A percentile compares a stretch with the other conserved stretches of the same genome.
Conservation (phyloP, 2,113 vertebrate species). For the Mus pahari region DNA sequence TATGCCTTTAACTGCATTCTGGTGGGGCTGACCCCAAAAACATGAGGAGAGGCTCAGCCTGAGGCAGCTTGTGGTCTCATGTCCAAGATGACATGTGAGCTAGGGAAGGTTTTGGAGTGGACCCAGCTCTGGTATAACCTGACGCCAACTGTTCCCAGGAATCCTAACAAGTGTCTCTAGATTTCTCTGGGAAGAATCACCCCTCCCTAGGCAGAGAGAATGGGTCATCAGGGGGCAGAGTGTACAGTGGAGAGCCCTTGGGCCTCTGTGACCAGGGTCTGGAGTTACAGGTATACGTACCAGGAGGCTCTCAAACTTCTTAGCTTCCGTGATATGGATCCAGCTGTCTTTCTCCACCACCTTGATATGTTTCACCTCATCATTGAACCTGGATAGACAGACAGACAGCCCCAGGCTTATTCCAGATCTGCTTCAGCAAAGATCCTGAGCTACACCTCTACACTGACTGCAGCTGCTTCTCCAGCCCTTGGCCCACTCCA, state of each 20-base stretch:
- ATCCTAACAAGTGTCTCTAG: background rate
- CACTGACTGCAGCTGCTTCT: rapidly evolving
- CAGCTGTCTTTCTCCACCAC: constrained; percentile 98
- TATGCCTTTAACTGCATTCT: rapidly evolving
- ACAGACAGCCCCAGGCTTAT: rapidly evolving
- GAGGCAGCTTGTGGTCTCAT: rapidly evolving
- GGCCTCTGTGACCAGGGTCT: background rate
- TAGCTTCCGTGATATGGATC: constrained; percentile 99
- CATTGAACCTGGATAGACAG: constrained; percentile 91
- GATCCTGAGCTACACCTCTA: background rate
- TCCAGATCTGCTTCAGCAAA: rapidly evolving
- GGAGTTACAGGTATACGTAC: constrained; percentile 82
- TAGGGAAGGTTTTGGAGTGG: no score
- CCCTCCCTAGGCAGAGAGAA: background rate
- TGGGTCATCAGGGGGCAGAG: background rate
- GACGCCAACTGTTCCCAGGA: background rate
- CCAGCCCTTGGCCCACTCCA: background rate
- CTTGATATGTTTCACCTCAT: constrained; percentile 99
- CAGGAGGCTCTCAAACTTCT: constrained; percentile 98
- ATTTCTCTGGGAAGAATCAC: rapidly evolving
- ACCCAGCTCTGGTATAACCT: background rate
- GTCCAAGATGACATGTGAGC: rapidly evolving
- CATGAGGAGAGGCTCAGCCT: rapidly evolving
- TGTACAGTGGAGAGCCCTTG: no score
- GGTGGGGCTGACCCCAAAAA: background rate